Conservation (phyloP, 2,888 invertebrate genomes). For the Clistopyga incitator region DNA sequence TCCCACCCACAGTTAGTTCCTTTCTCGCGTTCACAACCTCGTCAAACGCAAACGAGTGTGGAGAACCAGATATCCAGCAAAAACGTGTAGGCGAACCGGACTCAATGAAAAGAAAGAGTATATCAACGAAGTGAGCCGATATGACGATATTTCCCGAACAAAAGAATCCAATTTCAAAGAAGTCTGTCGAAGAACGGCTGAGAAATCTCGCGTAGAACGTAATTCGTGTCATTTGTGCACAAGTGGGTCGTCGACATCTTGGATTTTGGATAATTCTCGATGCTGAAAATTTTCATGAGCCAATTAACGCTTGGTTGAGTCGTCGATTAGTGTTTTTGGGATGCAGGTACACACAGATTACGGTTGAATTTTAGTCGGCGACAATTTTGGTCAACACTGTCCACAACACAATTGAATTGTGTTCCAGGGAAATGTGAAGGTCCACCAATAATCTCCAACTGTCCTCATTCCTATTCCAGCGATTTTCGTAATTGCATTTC, state of each 20-base stretch:
- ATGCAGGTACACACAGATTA: too few species aligned
- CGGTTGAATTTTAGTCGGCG: too few species aligned
- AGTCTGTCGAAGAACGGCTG: not conserved
- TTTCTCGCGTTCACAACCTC: conserved; percentile 34
- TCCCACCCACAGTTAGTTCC: conserved; percentile 50
- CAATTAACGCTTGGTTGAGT: too few species aligned
- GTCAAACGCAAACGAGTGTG: conserved; percentile 13
- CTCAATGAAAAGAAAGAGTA: not conserved
- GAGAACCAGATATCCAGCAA: conserved; percentile 30
- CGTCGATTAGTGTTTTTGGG: too few species aligned
- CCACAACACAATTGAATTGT: too few species aligned
- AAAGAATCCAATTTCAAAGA: conserved; percentile 27
- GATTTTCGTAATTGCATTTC: not conserved
- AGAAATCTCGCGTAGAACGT: not conserved
- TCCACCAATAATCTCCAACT: too few species aligned
- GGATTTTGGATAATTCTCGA: not conserved
- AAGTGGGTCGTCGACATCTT: not conserved
- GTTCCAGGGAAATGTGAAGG: too few species aligned
- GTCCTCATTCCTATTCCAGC: not conserved
- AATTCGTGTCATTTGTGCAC: not conserved
- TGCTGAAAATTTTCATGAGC: too few species aligned
- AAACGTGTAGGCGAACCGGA: conserved; percentile 55
- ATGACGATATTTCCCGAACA: conserved; percentile 44
- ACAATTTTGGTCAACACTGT: too few species aligned
- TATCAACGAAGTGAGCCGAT: not conserved